A percentile compares a stretch with the other conserved stretches of the same genome.
Conservation (phyloP, 2,888 invertebrate genomes). For the Anticlea derivata region DNA sequence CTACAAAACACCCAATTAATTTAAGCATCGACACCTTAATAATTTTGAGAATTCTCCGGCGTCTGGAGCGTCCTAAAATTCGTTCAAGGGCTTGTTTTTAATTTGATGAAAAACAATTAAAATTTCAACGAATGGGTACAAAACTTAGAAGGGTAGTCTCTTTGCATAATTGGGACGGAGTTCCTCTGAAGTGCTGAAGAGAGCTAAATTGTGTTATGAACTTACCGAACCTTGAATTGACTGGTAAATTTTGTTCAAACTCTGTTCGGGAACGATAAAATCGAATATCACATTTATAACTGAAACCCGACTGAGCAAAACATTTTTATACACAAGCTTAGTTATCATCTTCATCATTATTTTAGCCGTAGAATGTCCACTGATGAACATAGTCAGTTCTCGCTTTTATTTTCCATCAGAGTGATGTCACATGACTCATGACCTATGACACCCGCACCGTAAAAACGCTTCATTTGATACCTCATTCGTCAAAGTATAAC, state of each 20-base stretch:
- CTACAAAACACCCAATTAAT: slow-evolving; percentile 4
- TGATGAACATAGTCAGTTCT: too few species aligned
- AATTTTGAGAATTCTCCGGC: slow-evolving; percentile 16
- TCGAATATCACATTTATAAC: background rate
- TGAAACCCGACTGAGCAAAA: too few species aligned
- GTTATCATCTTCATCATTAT: too few species aligned
- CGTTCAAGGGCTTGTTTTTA: slow-evolving; percentile 32
- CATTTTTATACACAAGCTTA: too few species aligned
- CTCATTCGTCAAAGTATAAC: too few species aligned
- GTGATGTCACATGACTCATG: too few species aligned
- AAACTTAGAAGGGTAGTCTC: slow-evolving; percentile 58
- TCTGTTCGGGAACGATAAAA: background rate
- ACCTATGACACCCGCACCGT: too few species aligned
- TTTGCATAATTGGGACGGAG: slow-evolving; percentile 70
- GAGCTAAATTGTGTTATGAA: slow-evolving; percentile 38
- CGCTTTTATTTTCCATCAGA: too few species aligned
- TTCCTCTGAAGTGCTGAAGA: slow-evolving; percentile 30
- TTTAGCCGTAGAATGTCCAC: too few species aligned
- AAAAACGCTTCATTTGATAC: too few species aligned
- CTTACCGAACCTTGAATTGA: slow-evolving; percentile 21
- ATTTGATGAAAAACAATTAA: slow-evolving; percentile 40
- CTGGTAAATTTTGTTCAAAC: slow-evolving; percentile 3
- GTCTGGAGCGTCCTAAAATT: slow-evolving; percentile 17
- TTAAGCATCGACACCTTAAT: slow-evolving; percentile 28
- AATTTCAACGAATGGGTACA: slow-evolving; percentile 59